Percentiles rank a stretch among this genome's conserved stretches.
Evolutionary conservation across 2,113 vertebrate genomes (phyloP).

Genomic region (Ctenodactylus gundi): DNA sequence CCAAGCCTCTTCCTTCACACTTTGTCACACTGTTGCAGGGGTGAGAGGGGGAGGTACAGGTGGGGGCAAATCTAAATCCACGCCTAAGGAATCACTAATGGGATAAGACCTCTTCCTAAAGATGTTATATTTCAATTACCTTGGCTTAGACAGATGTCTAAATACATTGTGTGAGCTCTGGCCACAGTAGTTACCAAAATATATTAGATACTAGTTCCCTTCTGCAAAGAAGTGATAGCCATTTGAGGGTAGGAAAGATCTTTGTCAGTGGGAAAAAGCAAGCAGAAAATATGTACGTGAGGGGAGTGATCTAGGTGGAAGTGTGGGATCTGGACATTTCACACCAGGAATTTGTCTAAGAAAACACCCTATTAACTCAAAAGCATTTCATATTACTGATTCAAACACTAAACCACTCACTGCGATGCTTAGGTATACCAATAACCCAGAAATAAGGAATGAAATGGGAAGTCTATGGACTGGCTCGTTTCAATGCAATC

Average conservation of each 20-base stretch:
- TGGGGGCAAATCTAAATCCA: neutral
- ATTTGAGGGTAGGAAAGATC: neutral
- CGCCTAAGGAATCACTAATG: neutral
- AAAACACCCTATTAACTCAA: neutral
- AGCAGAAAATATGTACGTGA: neutral
- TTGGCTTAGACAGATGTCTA: neutral
- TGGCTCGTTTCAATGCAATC: neutral
- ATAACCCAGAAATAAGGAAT: neutral
- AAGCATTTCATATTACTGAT: neutral
- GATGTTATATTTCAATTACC: neutral
- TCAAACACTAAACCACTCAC: neutral
- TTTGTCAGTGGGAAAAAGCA: neutral
- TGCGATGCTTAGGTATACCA: neutral
- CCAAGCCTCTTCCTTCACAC: neutral
- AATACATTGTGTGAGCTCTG: neutral
- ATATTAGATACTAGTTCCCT: neutral
- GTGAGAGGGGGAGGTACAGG: no score
- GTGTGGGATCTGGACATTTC: neutral
- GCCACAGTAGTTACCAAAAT: neutral
- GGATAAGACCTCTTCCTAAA: neutral
- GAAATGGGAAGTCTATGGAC: neutral
- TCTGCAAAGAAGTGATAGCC: neutral
- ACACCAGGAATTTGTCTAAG: conserved; percentile 1
- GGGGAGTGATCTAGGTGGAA: neutral
- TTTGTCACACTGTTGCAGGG: neutral